Evolutionary conservation across 1,140 invertebrate genomes (phyloP).

Genomic region (Aphelenchoides avenae): DNA sequence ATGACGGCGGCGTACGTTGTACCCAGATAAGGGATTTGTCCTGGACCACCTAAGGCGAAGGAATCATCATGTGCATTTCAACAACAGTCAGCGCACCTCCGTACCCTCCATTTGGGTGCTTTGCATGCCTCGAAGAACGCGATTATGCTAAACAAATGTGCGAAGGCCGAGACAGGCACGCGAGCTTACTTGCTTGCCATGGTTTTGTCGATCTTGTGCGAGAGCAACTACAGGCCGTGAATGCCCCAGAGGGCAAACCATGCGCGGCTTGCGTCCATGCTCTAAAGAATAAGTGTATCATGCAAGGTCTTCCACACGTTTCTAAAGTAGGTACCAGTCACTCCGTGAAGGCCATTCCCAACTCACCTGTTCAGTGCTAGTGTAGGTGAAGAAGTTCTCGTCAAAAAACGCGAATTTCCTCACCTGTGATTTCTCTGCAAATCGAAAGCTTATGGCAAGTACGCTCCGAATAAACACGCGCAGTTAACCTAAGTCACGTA

Average conservation of each 20-base stretch:
- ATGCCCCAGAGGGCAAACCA: constrained; percentile 45
- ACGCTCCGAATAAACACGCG: too few relatives aligned
- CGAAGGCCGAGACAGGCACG: neutral
- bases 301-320: too few relatives aligned
- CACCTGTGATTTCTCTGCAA: too few relatives aligned
- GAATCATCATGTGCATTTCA: too few relatives aligned
- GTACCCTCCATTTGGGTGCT: constrained; percentile 32
- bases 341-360: too few relatives aligned
- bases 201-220: constrained; percentile 6
- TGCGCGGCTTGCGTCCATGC: constrained; percentile 36
- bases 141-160: constrained; percentile 34
- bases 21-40: constrained; percentile 84
- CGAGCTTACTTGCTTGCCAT: constrained; percentile 19
- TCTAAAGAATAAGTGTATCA: constrained; percentile 20
- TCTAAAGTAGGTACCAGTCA: too few relatives aligned
- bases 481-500: too few relatives aligned
- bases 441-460: too few relatives aligned
- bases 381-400: too few relatives aligned
- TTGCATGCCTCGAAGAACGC: constrained; percentile 42
- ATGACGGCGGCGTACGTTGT: constrained; percentile 94
- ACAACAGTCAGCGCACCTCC: constrained; percentile 14
- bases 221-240: constrained; percentile 27
- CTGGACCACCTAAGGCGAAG: constrained; percentile 71
- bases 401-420: too few relatives aligned
- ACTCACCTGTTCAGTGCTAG: too few relatives aligned